Evolutionary conservation across 2,888 invertebrate genomes (phyloP).

Genomic region (Dione vanillae): DNA sequence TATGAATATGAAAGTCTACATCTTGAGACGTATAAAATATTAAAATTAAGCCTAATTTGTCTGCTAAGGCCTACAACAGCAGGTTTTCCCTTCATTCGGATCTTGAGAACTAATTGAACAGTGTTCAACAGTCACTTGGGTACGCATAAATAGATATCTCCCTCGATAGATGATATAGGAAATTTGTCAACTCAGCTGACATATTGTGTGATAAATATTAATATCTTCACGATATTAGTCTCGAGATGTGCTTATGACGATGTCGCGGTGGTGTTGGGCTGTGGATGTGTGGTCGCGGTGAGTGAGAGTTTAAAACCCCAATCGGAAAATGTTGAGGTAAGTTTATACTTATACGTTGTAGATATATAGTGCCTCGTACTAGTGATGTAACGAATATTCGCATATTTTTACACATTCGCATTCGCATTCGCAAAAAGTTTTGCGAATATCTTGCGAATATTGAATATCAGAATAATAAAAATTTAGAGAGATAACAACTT

Average conservation of each 20-base stretch:
- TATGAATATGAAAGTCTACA: conserved; percentile 47
- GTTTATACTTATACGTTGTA: too few species aligned
- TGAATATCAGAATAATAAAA: too few species aligned
- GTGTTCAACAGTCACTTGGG: conserved; percentile 38
- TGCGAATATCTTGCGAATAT: too few species aligned
- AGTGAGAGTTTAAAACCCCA: neutral
- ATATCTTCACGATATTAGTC: conserved; percentile 37
- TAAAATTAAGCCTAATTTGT: conserved; percentile 70
- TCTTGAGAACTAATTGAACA: conserved; percentile 59
- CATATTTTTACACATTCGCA: too few species aligned
- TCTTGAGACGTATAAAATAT: conserved; percentile 63
- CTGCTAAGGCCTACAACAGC: conserved; percentile 59
- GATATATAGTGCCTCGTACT: neutral
- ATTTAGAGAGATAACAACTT: too few species aligned
- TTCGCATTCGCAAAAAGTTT: too few species aligned
- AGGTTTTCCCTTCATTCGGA: conserved; percentile 63
- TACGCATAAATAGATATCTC: conserved; percentile 37
- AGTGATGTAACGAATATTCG: too few species aligned
- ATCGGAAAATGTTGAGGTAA: neutral
- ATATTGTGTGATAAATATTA: conserved; percentile 40
- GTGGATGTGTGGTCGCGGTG: neutral
- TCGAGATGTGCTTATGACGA: conserved; percentile 20
- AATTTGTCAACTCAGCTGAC: conserved; percentile 38
- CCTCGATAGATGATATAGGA: conserved; percentile 20
- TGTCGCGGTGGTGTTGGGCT: neutral